Percentiles rank a stretch among this genome's conserved stretches.
Evolutionary conservation across 2,113 vertebrate genomes (phyloP).

Genomic region (Pandion haliaetus): DNA sequence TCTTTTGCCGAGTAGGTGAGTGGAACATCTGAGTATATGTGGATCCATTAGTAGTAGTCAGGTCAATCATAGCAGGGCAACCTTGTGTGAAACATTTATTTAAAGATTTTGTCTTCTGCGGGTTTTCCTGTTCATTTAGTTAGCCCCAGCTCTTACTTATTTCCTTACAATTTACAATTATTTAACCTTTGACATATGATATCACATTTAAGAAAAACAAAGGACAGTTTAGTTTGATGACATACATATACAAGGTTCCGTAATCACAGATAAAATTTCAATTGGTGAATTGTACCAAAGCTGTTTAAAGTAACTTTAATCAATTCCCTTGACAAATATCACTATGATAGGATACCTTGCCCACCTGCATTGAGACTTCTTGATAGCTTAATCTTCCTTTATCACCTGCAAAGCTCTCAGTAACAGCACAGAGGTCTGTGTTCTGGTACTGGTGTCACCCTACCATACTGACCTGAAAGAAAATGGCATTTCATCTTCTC

Average conservation of each 20-base stretch:
- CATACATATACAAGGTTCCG: not conserved
- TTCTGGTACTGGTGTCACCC: not conserved
- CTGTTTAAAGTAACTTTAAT: not conserved
- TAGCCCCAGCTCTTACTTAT: not conserved
- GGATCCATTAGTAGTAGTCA: not conserved
- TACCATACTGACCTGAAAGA: not conserved
- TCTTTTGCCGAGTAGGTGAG: not conserved
- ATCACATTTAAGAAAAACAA: not conserved
- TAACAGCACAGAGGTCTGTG: not conserved
- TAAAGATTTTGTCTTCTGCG: not conserved
- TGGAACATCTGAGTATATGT: not conserved
- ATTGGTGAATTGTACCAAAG: not conserved
- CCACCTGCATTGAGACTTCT: not conserved
- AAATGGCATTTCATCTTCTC: not conserved
- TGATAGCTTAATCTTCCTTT: not conserved
- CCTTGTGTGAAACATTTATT: not conserved
- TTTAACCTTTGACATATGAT: not conserved
- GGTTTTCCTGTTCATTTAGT: not conserved
- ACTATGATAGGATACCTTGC: not conserved
- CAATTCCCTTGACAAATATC: not conserved
- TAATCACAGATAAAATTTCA: not conserved
- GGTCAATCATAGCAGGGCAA: not conserved
- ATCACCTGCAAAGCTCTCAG: not conserved
- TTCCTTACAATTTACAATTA: not conserved
- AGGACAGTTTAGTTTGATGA: not conserved